A percentile compares a stretch with the other conserved stretches of the same genome.
phyloP scores from a whole-genome alignment of 2,888 invertebrate species.

The Philhelius pedissequus region DNA sequence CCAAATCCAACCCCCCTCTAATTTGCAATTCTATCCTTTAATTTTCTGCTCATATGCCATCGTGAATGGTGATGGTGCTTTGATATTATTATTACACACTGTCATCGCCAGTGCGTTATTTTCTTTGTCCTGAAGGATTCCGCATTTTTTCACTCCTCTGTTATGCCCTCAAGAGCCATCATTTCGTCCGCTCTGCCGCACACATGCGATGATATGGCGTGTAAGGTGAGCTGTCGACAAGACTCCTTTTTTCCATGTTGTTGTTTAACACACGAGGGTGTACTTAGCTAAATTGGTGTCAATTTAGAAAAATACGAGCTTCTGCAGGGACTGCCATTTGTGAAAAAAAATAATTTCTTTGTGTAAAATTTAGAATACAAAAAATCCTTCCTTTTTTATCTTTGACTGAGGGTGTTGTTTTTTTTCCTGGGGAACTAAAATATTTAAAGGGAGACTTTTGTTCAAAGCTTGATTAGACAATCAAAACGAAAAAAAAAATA shows the following conservation, averaged over 20 bases:
- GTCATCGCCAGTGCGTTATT: slow-evolving; percentile 5
- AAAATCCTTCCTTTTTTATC: background rate
- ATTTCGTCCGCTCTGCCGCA: background rate
- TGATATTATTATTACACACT: slow-evolving; percentile 5
- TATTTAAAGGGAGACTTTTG: slow-evolving; percentile 6
- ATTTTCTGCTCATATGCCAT: slow-evolving; percentile 56
- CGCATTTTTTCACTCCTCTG: slow-evolving; percentile 7
- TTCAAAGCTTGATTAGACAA: slow-evolving; percentile 62
- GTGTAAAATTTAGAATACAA: background rate
- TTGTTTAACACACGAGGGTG: slow-evolving; percentile 52
- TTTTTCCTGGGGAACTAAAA: slow-evolving; percentile 34
- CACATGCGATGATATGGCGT: slow-evolving; percentile 4
- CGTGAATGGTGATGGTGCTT: no score
- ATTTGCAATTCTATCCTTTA: slow-evolving; percentile 65
- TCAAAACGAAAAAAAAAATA: no score
- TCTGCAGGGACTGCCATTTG: background rate
- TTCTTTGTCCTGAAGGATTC: background rate
- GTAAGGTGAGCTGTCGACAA: slow-evolving; percentile 45
- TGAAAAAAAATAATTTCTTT: background rate
- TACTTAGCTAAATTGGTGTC: slow-evolving; percentile 66
- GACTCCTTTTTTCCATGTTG: slow-evolving; percentile 24
- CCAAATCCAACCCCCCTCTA: slow-evolving; percentile 14
- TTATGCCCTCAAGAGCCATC: slow-evolving; percentile 1
- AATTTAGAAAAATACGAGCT: slow-evolving; percentile 59
- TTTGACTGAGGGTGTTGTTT: background rate